A percentile compares a stretch with the other conserved stretches of the same genome.
phyloP scores from a whole-genome alignment of 2,797 vertebrate species.

The Chelon labrosus region DNA sequence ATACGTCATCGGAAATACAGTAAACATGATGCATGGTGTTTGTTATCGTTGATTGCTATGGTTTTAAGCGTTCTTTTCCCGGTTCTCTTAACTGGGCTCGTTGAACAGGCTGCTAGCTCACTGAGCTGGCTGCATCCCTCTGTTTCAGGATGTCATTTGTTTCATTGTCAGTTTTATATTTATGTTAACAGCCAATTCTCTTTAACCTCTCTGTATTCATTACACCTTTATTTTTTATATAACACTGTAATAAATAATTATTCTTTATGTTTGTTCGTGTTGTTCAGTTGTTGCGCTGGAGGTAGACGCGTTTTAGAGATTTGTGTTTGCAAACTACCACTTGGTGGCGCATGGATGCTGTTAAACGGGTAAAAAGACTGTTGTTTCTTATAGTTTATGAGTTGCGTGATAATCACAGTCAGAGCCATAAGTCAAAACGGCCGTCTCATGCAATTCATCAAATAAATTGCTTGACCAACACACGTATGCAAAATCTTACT shows the following conservation, averaged over 20 bases:
- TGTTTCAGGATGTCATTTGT: neutral
- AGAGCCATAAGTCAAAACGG: constrained; percentile 1
- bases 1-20: neutral
- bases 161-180: constrained; percentile 15
- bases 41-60: neutral
- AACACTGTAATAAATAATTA: constrained; percentile 64
- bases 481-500: constrained; percentile 3
- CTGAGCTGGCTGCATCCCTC: neutral
- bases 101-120: neutral
- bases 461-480: neutral
- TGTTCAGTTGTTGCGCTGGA: neutral
- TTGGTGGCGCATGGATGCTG: constrained; percentile 58
- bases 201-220: constrained; percentile 38
- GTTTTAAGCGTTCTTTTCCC: neutral
- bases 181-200: constrained; percentile 20
- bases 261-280: neutral
- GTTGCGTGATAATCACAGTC: constrained; percentile 1
- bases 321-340: constrained; percentile 42
- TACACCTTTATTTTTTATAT: constrained; percentile 51
- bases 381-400: constrained; percentile 19
- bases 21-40: neutral
- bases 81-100: neutral
- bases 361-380: neutral
- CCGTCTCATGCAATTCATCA: neutral
- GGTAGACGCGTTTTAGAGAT: neutral